These are phyloP conservation scores for Phalera bucephala DNA, from an alignment of 2,888 invertebrate species.

Conservation along the genomic window DNA sequence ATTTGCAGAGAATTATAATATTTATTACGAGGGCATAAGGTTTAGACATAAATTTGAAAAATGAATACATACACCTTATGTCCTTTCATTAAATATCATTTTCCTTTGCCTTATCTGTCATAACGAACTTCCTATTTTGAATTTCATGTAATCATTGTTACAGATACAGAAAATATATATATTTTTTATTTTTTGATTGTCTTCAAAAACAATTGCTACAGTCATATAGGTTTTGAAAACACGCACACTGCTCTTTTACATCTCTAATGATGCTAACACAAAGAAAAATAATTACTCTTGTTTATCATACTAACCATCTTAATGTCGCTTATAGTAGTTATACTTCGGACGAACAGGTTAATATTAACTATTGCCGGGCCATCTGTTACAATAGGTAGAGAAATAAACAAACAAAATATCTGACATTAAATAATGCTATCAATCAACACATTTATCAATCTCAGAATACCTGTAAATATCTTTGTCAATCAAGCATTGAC, in stretches of 20 bases:
- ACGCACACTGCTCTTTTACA: not conserved
- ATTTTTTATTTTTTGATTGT: constrained; percentile 8
- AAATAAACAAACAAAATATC: constrained; percentile 2
- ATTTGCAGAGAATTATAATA: too few relatives aligned
- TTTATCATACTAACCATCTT: constrained; percentile 95
- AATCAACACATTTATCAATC: constrained; percentile 1
- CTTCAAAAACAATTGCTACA: constrained; percentile 30
- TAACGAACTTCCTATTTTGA: too few relatives aligned
- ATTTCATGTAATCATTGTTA: too few relatives aligned
- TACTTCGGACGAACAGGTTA: constrained; percentile 99
- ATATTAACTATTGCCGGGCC: constrained; percentile 98
- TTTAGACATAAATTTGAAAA: too few relatives aligned
- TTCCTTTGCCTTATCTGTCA: too few relatives aligned
- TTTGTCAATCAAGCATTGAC: not conserved
- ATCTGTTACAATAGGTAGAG: constrained; percentile 83
- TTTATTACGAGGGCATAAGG: too few relatives aligned
- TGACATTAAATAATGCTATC: constrained; percentile 3
- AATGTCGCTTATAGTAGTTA: constrained; percentile 99
- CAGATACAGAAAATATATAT: constrained; percentile 5
- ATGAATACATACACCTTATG: too few relatives aligned
- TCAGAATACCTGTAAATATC: too few relatives aligned
- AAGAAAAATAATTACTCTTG: constrained; percentile 4
- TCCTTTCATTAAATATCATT: too few relatives aligned
- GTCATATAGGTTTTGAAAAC: constrained; percentile 9
- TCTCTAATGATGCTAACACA: constrained; percentile 9